Conservation (phyloP, 2,888 invertebrate genomes). For the Drosophila tanythrix region DNA sequence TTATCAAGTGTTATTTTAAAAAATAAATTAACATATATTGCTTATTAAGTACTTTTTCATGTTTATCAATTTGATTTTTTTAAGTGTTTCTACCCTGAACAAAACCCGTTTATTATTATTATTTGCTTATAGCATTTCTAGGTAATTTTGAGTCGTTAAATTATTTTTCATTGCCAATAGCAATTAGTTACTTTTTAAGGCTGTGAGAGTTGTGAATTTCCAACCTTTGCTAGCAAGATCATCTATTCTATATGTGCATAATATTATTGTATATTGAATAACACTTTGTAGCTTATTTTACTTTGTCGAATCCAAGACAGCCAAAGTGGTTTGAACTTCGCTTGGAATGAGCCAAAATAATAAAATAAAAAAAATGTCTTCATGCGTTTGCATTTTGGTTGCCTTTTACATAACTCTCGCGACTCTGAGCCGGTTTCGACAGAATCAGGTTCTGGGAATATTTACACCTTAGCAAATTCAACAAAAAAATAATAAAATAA, state of each 20-base stretch:
- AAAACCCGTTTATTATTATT: constrained; percentile 26
- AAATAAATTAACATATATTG: constrained; percentile 1
- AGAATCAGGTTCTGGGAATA: constrained; percentile 61
- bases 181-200: constrained; percentile 16
- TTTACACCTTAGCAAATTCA: constrained; percentile 52
- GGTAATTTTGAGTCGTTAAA: background rate
- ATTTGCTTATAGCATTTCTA: constrained; percentile 20
- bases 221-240: constrained; percentile 10
- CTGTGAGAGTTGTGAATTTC: background rate
- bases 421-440: constrained; percentile 49
- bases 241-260: background rate
- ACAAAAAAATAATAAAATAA: background rate
- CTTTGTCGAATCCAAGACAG: background rate
- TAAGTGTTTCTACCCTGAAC: background rate
- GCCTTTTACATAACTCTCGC: constrained; percentile 40
- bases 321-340: constrained; percentile 21
- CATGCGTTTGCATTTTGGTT: constrained; percentile 4
- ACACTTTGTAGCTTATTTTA: constrained; percentile 2
- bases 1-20: background rate
- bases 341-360: constrained; percentile 14
- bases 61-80: background rate
- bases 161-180: constrained; percentile 32
- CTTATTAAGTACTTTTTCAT: constrained; percentile 17
- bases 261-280: constrained; percentile 2
- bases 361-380: constrained; percentile 7